Conservation (phyloP, 2,113 vertebrate genomes). For the Colius striatus region DNA sequence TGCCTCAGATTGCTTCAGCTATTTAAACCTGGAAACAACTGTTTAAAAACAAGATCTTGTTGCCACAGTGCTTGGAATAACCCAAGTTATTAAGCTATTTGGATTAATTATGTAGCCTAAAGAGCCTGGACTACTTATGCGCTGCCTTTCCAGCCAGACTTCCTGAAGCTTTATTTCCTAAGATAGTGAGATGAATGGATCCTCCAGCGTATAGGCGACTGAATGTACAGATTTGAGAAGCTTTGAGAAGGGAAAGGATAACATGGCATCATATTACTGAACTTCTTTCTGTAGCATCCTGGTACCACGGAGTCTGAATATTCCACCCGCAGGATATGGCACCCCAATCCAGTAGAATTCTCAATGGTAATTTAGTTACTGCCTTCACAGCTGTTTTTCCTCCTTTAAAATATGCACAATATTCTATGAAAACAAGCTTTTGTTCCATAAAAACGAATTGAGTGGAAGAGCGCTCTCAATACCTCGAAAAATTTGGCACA, state of each 20-base stretch:
- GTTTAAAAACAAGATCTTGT: conserved; percentile 26
- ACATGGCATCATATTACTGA: conserved; percentile 17
- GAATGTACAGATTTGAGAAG: not conserved
- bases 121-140: not conserved
- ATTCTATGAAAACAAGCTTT: conserved; percentile 26
- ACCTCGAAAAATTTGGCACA: conserved; percentile 42
- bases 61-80: conserved; percentile 7
- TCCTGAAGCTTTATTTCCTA: conserved; percentile 22
- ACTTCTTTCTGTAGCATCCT: conserved; percentile 25
- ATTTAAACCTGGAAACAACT: conserved; percentile 5
- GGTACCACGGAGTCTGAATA: conserved; percentile 7
- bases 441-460: not conserved
- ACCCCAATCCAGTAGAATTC: not conserved
- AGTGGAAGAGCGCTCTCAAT: not conserved
- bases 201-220: conserved; percentile 2
- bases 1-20: conserved; percentile 15
- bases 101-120: conserved; percentile 45
- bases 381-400: not conserved
- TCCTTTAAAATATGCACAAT: conserved; percentile 20
- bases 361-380: not conserved
- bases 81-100: conserved; percentile 43
- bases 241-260: conserved; percentile 30
- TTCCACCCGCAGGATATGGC: not conserved
- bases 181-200: not conserved
- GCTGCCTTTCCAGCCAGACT: not conserved